A percentile compares a stretch with the other conserved stretches of the same genome.
Evolutionary conservation across 2,797 vertebrate species (phyloP).

Genomic region (Chelon auratus): DNA sequence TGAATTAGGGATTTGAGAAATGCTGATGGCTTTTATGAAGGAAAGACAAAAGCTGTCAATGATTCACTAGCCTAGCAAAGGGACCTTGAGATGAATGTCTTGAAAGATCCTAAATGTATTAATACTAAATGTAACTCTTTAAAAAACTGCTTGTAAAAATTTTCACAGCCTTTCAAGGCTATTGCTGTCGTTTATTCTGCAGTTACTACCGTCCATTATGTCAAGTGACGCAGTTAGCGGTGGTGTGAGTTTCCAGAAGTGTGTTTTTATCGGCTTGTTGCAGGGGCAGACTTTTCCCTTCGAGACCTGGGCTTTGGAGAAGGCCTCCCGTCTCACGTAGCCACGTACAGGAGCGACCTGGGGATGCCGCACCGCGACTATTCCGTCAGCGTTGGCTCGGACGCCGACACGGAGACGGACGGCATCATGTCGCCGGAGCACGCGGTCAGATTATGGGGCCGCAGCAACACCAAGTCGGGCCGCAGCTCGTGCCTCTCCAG

Average conservation of each 20-base stretch:
- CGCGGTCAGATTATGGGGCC: slow-evolving; percentile 92
- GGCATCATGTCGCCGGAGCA: slow-evolving; percentile 94
- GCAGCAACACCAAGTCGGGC: slow-evolving; percentile 92
- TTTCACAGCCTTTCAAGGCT: slow-evolving; percentile 14
- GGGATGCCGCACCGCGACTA: slow-evolving; percentile 93
- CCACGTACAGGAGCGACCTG: slow-evolving; percentile 91
- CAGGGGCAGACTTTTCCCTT: slow-evolving; percentile 93
- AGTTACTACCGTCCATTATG: slow-evolving; percentile 32
- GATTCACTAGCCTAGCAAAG: neutral
- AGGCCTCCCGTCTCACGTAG: slow-evolving; percentile 87
- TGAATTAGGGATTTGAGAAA: slow-evolving; percentile 37
- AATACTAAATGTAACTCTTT: slow-evolving; percentile 28
- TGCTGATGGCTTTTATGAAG: neutral
- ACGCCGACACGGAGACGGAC: slow-evolving; percentile 93
- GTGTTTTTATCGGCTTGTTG: slow-evolving; percentile 33
- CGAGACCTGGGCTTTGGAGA: slow-evolving; percentile 93
- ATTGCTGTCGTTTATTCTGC: slow-evolving; percentile 29
- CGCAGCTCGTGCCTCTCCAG: slow-evolving; percentile 98
- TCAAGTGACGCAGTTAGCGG: slow-evolving; percentile 19
- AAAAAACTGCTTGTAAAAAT: slow-evolving; percentile 19
- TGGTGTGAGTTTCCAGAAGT: slow-evolving; percentile 19
- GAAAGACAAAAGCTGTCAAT: neutral
- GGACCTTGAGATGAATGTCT: neutral
- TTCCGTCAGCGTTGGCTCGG: slow-evolving; percentile 91
- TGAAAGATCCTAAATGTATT: slow-evolving; percentile 32